These are phyloP conservation scores for Phyto melanocephala DNA, from an alignment of 2,888 invertebrate species.

Conservation along the genomic window DNA sequence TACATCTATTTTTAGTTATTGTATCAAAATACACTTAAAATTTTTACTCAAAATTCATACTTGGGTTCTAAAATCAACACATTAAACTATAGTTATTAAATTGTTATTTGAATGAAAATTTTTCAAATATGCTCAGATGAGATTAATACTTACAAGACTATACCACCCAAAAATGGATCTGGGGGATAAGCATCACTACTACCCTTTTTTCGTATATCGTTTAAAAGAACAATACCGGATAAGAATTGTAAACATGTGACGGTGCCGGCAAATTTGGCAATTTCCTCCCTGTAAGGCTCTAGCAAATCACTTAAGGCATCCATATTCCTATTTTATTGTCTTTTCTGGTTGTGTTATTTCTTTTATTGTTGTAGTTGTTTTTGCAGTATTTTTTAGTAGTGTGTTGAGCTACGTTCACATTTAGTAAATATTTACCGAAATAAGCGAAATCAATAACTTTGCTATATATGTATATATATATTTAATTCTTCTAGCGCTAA, in stretches of 20 bases:
- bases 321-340: conserved; percentile 66
- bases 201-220: conserved; percentile 85
- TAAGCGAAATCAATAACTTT: no score
- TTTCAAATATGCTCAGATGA: no score
- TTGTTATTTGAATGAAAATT: no score
- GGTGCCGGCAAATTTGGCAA: conserved; percentile 84
- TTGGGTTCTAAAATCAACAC: no score
- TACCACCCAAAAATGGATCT: conserved; percentile 87
- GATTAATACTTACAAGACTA: conserved; percentile 84
- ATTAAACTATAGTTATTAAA: no score
- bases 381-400: background rate
- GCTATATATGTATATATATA: no score
- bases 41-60: no score
- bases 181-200: conserved; percentile 83
- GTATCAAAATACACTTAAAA: no score
- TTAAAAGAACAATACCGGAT: conserved; percentile 87
- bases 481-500: no score
- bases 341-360: background rate
- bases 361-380: background rate
- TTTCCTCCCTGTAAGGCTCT: conserved; percentile 73
- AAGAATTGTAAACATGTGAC: conserved; percentile 91
- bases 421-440: no score
- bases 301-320: conserved; percentile 73
- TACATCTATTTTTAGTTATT: no score
- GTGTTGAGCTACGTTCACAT: no score